Percentiles rank a stretch among this genome's conserved stretches.
Evolutionary conservation across 2,113 vertebrate species (phyloP).

Genomic region (Varanus komodoensis): DNA sequence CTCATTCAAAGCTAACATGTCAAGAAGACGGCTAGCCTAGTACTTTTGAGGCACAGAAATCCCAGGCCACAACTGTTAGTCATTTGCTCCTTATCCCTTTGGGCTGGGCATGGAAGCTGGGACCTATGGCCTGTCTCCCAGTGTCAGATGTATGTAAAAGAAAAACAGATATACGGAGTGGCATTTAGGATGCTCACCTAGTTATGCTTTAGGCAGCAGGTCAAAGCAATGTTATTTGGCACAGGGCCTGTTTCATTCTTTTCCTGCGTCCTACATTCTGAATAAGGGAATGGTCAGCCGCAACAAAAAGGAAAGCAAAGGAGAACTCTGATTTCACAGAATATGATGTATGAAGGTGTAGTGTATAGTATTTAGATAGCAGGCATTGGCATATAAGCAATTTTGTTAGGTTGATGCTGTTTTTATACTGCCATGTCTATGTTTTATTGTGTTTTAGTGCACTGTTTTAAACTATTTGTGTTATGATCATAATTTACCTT

Average conservation of each 20-base stretch:
- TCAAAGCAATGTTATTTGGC: neutral
- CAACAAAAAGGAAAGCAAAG: neutral
- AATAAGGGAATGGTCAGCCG: neutral
- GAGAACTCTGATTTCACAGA: neutral
- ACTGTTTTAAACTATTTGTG: too few relatives aligned
- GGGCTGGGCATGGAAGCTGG: neutral
- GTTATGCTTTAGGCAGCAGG: neutral
- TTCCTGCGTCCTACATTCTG: neutral
- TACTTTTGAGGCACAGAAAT: neutral
- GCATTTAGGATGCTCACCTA: neutral
- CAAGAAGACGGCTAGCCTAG: neutral
- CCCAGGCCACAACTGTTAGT: neutral
- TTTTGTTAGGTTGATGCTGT: too few relatives aligned
- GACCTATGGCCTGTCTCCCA: neutral
- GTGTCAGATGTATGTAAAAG: neutral
- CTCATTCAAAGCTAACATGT: neutral
- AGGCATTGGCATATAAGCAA: too few relatives aligned
- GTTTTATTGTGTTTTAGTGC: too few relatives aligned
- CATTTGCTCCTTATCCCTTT: neutral
- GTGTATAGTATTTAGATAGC: neutral
- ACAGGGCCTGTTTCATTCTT: neutral
- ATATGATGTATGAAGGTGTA: neutral
- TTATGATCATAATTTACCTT: too few relatives aligned
- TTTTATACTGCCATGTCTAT: too few relatives aligned
- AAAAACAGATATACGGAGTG: neutral